phyloP scores from a whole-genome alignment of 2,113 vertebrate species.

The Triplophysa rosa region DNA sequence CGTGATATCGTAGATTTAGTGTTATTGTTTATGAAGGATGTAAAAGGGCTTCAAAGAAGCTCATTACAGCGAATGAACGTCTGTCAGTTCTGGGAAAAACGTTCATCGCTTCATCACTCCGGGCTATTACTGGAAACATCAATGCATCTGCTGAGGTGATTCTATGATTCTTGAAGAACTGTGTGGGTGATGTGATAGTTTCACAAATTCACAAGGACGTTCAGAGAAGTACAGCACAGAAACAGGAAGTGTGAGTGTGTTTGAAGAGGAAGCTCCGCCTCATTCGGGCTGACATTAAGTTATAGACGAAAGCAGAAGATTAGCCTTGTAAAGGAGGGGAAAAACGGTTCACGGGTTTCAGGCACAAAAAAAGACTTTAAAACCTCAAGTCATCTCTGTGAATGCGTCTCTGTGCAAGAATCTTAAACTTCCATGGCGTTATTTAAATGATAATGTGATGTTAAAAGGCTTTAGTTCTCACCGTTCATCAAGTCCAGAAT shows the following conservation, averaged over 20 bases:
- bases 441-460: too few species aligned
- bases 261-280: constrained; percentile 3
- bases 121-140: neutral
- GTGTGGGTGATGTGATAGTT: neutral
- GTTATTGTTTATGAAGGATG: neutral
- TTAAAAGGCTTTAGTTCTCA: constrained; percentile 61
- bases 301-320: constrained; percentile 28
- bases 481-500: constrained; percentile 99
- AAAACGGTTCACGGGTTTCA: neutral
- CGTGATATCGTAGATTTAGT: too few species aligned
- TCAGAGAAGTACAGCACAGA: constrained; percentile 5
- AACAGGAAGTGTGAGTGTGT: constrained; percentile 25
- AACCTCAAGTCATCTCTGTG: neutral
- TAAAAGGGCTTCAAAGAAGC: neutral
- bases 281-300: neutral
- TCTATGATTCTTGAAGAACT: neutral
- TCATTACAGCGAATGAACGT: neutral
- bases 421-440: too few species aligned
- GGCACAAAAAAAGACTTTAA: neutral
- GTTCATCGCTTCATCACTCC: neutral
- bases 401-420: too few species aligned
- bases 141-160: neutral
- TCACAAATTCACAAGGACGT: constrained; percentile 1
- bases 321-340: neutral
- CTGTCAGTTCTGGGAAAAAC: neutral